These are phyloP conservation scores for Cryptoprocta ferox DNA, from an alignment of 2,797 vertebrate genomes.

Conservation along the genomic window DNA sequence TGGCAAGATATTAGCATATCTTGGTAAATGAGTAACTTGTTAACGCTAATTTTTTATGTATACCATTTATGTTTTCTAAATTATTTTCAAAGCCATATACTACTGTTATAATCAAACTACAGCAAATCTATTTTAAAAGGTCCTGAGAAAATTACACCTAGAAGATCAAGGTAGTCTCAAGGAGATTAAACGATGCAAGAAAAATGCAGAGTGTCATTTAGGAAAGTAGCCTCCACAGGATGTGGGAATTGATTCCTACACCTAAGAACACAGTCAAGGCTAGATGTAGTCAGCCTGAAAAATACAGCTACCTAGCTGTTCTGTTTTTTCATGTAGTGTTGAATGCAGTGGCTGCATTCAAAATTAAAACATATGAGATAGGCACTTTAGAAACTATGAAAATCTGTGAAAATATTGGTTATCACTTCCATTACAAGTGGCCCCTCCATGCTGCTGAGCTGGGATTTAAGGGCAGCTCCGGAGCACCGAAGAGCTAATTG, in stretches of 20 bases:
- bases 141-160: neutral
- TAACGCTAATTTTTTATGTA: slow-evolving; percentile 34
- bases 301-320: neutral
- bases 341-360: neutral
- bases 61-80: slow-evolving; percentile 12
- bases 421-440: neutral
- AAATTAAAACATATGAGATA: neutral
- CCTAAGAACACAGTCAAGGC: neutral
- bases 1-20: neutral
- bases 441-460: neutral
- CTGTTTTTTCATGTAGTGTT: neutral
- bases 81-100: neutral
- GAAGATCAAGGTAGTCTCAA: neutral
- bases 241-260: neutral
- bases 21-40: neutral
- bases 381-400: neutral
- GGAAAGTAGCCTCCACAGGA: neutral
- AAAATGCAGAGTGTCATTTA: neutral
- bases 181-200: neutral
- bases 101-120: neutral
- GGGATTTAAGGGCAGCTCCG: neutral
- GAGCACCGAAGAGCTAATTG: neutral
- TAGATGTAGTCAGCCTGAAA: neutral
- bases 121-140: slow-evolving; percentile 23
- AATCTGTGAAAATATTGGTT: neutral